phyloP scores from a whole-genome alignment of 1,140 invertebrate genomes.

The Drosophila ogumai region DNA sequence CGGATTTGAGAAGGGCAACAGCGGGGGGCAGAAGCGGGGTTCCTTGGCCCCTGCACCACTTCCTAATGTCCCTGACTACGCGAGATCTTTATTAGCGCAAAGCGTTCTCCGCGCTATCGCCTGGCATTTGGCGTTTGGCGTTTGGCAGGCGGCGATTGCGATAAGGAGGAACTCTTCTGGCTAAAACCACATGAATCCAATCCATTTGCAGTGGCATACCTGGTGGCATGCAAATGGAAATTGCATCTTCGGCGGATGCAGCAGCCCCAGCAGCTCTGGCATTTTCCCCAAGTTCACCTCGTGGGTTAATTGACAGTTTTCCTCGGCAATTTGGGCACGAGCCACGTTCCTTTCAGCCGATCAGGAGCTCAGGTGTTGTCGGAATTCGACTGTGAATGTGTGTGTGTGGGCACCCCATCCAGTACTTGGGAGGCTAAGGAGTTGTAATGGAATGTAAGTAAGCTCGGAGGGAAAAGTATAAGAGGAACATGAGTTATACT shows the following conservation, averaged over 20 bases:
- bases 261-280: conserved; percentile 16
- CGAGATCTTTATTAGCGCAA: conserved; percentile 74
- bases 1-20: conserved; percentile 6
- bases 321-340: conserved; percentile 43
- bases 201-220: conserved; percentile 35
- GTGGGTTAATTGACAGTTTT: conserved; percentile 78
- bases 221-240: conserved; percentile 68
- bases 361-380: conserved; percentile 33
- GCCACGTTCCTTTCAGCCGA: conserved; percentile 17
- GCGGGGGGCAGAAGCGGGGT: background rate
- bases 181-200: conserved; percentile 45
- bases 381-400: conserved; percentile 6
- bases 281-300: conserved; percentile 62
- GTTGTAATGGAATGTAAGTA: background rate
- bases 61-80: conserved; percentile 38
- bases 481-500: background rate
- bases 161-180: conserved; percentile 48
- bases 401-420: conserved; percentile 5
- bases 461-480: too few relatives aligned
- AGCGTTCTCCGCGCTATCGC: conserved; percentile 53
- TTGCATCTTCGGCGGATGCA: conserved; percentile 41
- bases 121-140: conserved; percentile 59
- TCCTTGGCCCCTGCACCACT: conserved; percentile 45
- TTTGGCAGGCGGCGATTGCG: conserved; percentile 67
- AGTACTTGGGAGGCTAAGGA: background rate